Evolutionary conservation across 2,797 vertebrate genomes (phyloP).

Genomic region (Muscicapa comitata): DNA sequence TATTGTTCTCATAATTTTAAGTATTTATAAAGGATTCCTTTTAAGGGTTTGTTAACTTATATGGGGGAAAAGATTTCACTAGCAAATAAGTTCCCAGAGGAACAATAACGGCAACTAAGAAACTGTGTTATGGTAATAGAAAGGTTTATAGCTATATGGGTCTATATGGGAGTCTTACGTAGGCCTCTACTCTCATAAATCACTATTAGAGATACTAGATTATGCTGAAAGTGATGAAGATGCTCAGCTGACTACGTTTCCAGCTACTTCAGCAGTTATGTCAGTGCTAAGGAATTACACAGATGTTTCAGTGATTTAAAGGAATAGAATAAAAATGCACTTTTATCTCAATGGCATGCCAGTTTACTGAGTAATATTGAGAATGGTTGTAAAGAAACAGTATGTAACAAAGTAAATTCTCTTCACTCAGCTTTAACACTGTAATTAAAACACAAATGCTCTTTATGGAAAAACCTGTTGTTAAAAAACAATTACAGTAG

Average conservation of each 20-base stretch:
- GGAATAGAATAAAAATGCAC: neutral
- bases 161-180: neutral
- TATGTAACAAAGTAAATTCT: neutral
- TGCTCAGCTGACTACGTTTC: neutral
- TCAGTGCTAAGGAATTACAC: neutral
- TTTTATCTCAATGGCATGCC: neutral
- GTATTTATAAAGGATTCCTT: neutral
- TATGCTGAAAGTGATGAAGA: neutral
- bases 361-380: neutral
- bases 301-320: neutral
- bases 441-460: constrained; percentile 27
- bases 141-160: neutral
- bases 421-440: neutral
- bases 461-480: neutral
- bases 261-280: neutral
- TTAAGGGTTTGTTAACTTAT: neutral
- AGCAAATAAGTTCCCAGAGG: neutral
- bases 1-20: neutral
- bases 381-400: neutral
- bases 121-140: neutral
- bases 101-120: neutral
- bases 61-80: neutral
- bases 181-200: neutral
- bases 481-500: neutral
- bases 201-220: neutral